Evolutionary conservation across 2,113 vertebrate species (phyloP).

Genomic region (Notarius lentiginosus): DNA sequence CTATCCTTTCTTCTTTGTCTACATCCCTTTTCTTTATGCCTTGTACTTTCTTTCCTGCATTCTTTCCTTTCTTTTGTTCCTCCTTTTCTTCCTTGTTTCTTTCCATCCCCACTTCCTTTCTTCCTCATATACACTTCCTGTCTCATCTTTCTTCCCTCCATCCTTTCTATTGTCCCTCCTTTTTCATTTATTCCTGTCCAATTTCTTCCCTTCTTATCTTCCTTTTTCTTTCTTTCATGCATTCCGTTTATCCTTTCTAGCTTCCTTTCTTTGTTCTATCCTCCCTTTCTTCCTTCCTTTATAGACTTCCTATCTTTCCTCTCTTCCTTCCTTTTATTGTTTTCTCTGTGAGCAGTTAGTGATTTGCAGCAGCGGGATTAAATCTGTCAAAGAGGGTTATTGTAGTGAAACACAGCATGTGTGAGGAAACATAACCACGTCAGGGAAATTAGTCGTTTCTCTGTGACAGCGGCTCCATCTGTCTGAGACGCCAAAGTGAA

Average conservation of each 20-base stretch:
- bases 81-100: no score
- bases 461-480: conserved; percentile 21
- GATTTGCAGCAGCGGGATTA: conserved; percentile 1
- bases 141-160: no score
- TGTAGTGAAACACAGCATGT: conserved; percentile 20
- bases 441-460: conserved; percentile 13
- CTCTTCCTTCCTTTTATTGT: background rate
- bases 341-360: background rate
- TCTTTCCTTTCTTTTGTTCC: no score
- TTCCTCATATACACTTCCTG: no score
- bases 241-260: background rate
- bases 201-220: background rate
- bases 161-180: no score
- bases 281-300: background rate
- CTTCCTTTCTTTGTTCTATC: background rate
- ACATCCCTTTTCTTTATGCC: no score
- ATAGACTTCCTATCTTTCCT: background rate
- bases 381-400: conserved; percentile 17
- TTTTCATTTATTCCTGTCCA: no score
- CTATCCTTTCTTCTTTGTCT: no score
- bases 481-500: conserved; percentile 13
- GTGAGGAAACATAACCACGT: conserved; percentile 15
- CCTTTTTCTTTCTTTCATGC: background rate
- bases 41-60: no score
- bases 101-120: no score